These are phyloP conservation scores for Drosophila obscura DNA, from an alignment of 1,140 invertebrate species.

Conservation along the genomic window DNA sequence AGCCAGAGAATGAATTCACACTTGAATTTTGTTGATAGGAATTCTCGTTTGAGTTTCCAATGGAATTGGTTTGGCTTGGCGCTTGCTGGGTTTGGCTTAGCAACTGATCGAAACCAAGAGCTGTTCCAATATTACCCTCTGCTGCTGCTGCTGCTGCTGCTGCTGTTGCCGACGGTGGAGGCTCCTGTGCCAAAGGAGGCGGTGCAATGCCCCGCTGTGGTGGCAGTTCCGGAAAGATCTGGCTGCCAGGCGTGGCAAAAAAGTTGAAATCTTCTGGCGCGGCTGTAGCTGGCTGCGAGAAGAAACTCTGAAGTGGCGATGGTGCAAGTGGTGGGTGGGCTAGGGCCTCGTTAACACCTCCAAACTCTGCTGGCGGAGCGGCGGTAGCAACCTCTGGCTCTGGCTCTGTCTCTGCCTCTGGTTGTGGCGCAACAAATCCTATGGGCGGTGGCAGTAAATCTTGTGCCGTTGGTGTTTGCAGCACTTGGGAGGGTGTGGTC, in stretches of 20 bases:
- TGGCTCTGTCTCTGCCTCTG: background rate
- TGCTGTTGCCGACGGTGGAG: background rate
- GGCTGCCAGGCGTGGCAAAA: constrained; percentile 32
- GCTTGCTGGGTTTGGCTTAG: constrained; percentile 60
- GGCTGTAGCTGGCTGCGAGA: constrained; percentile 30
- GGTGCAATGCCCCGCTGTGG: constrained; percentile 33
- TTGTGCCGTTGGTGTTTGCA: constrained; percentile 29
- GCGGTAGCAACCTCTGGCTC: constrained; percentile 32
- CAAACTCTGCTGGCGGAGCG: background rate
- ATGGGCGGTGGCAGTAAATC: constrained; percentile 54
- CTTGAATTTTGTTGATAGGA: constrained; percentile 57
- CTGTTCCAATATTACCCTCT: constrained; percentile 5
- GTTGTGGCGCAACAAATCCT: constrained; percentile 47
- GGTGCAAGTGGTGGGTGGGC: constrained; percentile 35
- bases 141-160: background rate
- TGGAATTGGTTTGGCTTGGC: constrained; percentile 20
- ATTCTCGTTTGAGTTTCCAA: constrained; percentile 18
- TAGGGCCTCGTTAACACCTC: background rate
- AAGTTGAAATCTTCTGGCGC: constrained; percentile 52
- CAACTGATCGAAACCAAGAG: constrained; percentile 69
- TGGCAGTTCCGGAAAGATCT: constrained; percentile 50
- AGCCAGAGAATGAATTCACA: constrained; percentile 60
- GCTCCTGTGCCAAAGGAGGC: constrained; percentile 31
- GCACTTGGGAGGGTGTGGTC: constrained; percentile 34
- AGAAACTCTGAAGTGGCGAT: constrained; percentile 61